Evolutionary conservation across 2,797 vertebrate genomes (phyloP), one percentile per base, ranked within the genome.

Genomic region (Lepus oiostolus): DNA sequence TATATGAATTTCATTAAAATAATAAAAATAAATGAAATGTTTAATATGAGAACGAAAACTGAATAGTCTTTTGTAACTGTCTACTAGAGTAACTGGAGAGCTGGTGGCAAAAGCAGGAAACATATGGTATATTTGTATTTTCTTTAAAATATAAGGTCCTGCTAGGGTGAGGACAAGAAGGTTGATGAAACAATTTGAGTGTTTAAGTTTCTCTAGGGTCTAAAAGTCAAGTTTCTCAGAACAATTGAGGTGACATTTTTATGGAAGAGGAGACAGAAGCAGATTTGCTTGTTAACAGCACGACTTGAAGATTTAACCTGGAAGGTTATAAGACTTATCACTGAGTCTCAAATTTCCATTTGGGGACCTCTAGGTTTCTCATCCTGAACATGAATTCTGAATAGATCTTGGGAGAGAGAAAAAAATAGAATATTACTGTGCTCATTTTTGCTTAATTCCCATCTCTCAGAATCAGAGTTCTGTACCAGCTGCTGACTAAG

Each of bases 21-120:
- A 96, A 96, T 97, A 96, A 96, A 96, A 97, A 91, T 80, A 95
- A 96, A 93, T 96, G 87, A 93, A 97, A 96, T 90, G 87, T 88
- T 97, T 96, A 95, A 95, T 90, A 95, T 62, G 88, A 72, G 76
- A 79, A 94, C 84, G 47, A 93, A 96, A 80, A 79, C 28, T 9
- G 12, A 74, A 68, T 47, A 26, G 8, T n/a, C 38, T 85, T 97
- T 82, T 88, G 68, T 60, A 70, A 71, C 38, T 87, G 35, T 94
- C 42, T 84, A 65, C 42, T 86, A 65, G 58, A 75, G n/a, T 94
- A 93, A 26, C 63, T 52, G 6, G 24, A 60, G 63, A 91, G 14
- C 32, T 63, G 17, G 16, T 79, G 11, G 14, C 0, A 16, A 19
- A 9, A 1, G 19, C 14, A 13, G n/a, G 7, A 71, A 81, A 47